phyloP scores from a whole-genome alignment of 2,888 invertebrate genomes.

The Synergus laeviventris region DNA sequence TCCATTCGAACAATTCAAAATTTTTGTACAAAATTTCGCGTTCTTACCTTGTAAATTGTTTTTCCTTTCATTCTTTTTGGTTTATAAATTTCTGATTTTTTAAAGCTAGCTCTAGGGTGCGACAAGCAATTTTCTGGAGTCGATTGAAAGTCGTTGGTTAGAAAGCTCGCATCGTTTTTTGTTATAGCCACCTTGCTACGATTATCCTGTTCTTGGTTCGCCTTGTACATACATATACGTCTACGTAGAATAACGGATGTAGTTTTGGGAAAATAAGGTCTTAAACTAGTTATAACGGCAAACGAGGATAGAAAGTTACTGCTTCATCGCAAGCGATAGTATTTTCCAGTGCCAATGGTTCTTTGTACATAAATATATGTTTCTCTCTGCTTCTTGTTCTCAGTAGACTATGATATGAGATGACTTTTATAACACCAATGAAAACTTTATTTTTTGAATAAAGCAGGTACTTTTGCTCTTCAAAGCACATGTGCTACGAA shows the following conservation, averaged over 20 bases:
- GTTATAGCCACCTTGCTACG: not conserved
- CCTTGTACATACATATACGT: not conserved
- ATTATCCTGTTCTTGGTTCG: not conserved
- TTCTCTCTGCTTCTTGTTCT: not conserved
- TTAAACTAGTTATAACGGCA: not conserved
- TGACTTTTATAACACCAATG: slow-evolving; percentile 35
- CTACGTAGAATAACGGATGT: not conserved
- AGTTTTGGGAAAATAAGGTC: not conserved
- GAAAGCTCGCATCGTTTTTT: not conserved
- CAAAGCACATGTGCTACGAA: slow-evolving; percentile 16
- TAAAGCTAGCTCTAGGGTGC: not conserved
- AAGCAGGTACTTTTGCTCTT: slow-evolving; percentile 14
- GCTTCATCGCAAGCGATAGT: not conserved
- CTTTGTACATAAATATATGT: not conserved
- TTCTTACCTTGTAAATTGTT: not conserved
- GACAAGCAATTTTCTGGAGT: not conserved
- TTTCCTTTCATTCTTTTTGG: not conserved
- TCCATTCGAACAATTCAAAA: not conserved
- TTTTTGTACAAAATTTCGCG: too few species aligned
- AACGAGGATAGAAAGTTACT: not conserved
- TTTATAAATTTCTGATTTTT: not conserved
- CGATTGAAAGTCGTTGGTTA: not conserved
- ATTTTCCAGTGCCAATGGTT: slow-evolving; percentile 8
- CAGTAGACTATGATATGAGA: slow-evolving; percentile 21
- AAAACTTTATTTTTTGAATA: slow-evolving; percentile 28